Evolutionary conservation across 2,888 invertebrate genomes (phyloP).

Genomic region (Bellardia bayeri): DNA sequence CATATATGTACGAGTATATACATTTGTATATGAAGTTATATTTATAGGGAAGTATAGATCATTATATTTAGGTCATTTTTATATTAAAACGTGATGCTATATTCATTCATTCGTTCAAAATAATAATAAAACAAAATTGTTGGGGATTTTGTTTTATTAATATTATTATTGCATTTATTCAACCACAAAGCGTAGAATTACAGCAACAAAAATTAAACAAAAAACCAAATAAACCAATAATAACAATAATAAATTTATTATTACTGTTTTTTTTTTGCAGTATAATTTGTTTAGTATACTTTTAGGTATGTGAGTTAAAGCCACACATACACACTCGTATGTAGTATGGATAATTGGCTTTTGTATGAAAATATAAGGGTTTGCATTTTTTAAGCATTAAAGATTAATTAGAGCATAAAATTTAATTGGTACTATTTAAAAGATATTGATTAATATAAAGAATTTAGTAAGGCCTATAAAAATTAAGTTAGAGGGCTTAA

Average conservation of each 20-base stretch:
- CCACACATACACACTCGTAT: background rate
- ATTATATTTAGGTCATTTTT: constrained; percentile 69
- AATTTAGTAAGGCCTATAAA: background rate
- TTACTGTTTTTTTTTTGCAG: constrained; percentile 18
- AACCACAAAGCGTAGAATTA: constrained; percentile 43
- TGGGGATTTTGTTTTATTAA: constrained; percentile 49
- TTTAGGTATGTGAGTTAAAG: background rate
- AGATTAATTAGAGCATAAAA: constrained; percentile 69
- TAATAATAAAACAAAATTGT: constrained; percentile 32
- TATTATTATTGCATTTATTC: constrained; percentile 51
- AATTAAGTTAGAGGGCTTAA: background rate
- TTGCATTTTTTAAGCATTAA: constrained; percentile 30
- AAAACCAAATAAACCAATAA: constrained; percentile 34
- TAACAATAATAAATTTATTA: constrained; percentile 42
- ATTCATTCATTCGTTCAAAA: constrained; percentile 32
- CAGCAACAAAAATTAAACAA: constrained; percentile 24
- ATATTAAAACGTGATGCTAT: constrained; percentile 57
- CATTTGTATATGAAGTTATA: constrained; percentile 1
- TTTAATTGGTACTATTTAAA: constrained; percentile 61
- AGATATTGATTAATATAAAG: constrained; percentile 19
- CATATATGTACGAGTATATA: background rate
- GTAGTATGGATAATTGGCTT: background rate
- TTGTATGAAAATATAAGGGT: background rate
- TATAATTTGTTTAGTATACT: background rate
- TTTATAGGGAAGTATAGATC: constrained; percentile 40